Conservation (phyloP, 2,888 invertebrate species). For the Panzeria rudis region DNA sequence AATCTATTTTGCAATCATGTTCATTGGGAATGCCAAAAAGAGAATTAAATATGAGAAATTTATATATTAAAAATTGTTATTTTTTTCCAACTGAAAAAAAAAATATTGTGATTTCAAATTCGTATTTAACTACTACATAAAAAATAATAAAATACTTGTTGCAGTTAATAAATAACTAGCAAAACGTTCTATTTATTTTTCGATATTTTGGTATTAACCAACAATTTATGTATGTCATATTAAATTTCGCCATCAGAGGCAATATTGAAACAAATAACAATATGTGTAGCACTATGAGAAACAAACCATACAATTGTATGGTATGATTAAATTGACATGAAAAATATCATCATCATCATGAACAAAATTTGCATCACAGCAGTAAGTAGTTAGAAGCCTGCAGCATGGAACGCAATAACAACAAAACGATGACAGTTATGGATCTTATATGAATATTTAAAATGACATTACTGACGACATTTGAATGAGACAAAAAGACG, state of each 20-base stretch:
- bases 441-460: conserved; percentile 52
- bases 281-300: neutral
- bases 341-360: neutral
- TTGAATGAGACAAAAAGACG: neutral
- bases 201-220: no score
- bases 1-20: no score
- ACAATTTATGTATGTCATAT: no score
- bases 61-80: no score
- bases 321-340: conserved; percentile 16
- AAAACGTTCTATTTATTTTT: neutral
- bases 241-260: conserved; percentile 8
- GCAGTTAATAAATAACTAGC: neutral
- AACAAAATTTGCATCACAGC: conserved; percentile 22
- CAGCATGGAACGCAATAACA: conserved; percentile 20
- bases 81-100: no score
- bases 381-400: neutral
- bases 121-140: neutral
- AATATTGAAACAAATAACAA: conserved; percentile 11
- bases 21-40: no score
- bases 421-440: conserved; percentile 53
- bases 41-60: no score
- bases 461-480: conserved; percentile 47
- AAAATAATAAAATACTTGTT: conserved; percentile 2
- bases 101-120: no score
- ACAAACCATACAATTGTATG: neutral